phyloP scores from a whole-genome alignment of 2,888 invertebrate genomes.

The Leistus spinibarbis region DNA sequence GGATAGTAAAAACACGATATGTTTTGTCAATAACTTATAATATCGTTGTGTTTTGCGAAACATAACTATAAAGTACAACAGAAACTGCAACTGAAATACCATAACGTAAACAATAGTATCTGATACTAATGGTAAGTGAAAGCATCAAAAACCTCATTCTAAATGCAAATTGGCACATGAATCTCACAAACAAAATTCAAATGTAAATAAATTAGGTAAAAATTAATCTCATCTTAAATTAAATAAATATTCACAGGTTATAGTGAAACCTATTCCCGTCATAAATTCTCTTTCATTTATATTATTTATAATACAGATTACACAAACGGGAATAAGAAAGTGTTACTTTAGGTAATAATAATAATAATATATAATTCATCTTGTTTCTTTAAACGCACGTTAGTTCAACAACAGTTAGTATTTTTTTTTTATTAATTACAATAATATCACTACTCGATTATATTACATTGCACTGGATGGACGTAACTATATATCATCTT shows the following conservation, averaged over 20 bases:
- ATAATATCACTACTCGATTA: constrained; percentile 38
- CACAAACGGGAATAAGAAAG: constrained; percentile 19
- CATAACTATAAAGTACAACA: constrained; percentile 32
- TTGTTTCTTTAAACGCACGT: constrained; percentile 27
- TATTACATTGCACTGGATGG: constrained; percentile 36
- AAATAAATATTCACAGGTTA: constrained; percentile 25
- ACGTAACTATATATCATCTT: constrained; percentile 27
- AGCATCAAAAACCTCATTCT: constrained; percentile 20
- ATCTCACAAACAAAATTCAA: too few relatives aligned
- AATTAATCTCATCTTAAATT: background rate
- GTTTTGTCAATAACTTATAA: constrained; percentile 28
- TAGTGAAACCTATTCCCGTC: constrained; percentile 22
- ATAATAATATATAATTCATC: constrained; percentile 33
- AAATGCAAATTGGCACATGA: constrained; percentile 33
- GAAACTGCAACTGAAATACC: constrained; percentile 16
- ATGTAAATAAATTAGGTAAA: too few relatives aligned
- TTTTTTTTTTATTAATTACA: constrained; percentile 25
- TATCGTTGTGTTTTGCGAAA: constrained; percentile 37
- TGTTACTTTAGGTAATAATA: background rate
- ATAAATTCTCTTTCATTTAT: constrained; percentile 14
- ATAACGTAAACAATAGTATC: constrained; percentile 36
- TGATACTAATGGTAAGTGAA: constrained; percentile 17
- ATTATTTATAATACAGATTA: background rate
- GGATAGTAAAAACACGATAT: too few relatives aligned
- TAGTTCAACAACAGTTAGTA: constrained; percentile 36